phyloP scores from a whole-genome alignment of 2,888 invertebrate genomes.

The Leucoma salicis region DNA sequence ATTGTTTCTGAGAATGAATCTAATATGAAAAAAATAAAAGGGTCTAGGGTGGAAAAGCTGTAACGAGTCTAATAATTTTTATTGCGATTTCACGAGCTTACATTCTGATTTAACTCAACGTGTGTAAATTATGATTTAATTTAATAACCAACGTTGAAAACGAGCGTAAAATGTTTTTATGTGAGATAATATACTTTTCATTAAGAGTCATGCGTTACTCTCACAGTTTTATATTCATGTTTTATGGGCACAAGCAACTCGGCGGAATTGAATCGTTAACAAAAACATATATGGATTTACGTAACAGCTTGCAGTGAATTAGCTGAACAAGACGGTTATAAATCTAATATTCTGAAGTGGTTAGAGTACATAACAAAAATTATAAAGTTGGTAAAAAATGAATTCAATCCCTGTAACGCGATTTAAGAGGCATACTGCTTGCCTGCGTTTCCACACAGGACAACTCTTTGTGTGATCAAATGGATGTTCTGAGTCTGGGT shows the following conservation, averaged over 20 bases:
- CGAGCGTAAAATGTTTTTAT: conserved; percentile 75
- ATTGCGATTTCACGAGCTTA: conserved; percentile 71
- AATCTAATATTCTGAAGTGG: conserved; percentile 1
- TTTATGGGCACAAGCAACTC: conserved; percentile 56
- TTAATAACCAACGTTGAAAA: conserved; percentile 74
- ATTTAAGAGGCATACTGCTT: no score
- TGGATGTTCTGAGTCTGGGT: no score
- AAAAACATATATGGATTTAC: conserved; percentile 43
- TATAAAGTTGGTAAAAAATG: background rate
- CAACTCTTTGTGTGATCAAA: no score
- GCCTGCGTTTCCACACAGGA: no score
- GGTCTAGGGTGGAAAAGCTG: conserved; percentile 51
- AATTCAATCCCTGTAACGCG: no score
- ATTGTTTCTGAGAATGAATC: conserved; percentile 56
- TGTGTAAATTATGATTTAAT: conserved; percentile 79
- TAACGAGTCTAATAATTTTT: conserved; percentile 71
- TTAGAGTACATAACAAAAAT: background rate
- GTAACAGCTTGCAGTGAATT: conserved; percentile 33
- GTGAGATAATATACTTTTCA: conserved; percentile 77
- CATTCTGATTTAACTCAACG: conserved; percentile 71
- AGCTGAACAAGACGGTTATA: conserved; percentile 4
- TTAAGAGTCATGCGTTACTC: conserved; percentile 69
- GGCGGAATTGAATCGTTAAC: conserved; percentile 51
- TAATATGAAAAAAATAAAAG: conserved; percentile 51
- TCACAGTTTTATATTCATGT: conserved; percentile 62